phyloP scores from a whole-genome alignment of 2,113 vertebrate genomes.

The Bos taurus region ARS-UCD2.0 NC_037329.1:4891001-4891500 shows the following conservation, averaged over 20 bases:
- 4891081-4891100: not conserved
- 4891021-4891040: not conserved
- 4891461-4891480: not conserved
- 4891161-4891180: not conserved
- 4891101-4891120: not conserved
- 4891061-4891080: not conserved
- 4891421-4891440: not conserved
- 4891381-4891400: not conserved
- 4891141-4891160: not conserved
- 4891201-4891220: conserved; percentile 80
- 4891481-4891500: not conserved
- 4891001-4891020: not conserved
- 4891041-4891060: not conserved
- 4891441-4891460: fast-evolving
- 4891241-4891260: conserved; percentile 91
- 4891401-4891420: not conserved
- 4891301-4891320: conserved; percentile 90
- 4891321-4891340: conserved; percentile 75
- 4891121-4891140: not conserved
- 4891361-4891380: not conserved
- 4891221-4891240: conserved; percentile 90
- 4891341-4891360: not conserved
- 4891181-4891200: fast-evolving
- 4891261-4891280: conserved; percentile 89
- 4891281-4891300: conserved; percentile 94